Base-by-base conservation (phyloP, 2,113 vertebrate genomes). In the Nerophis lumbriciformis region DNA sequence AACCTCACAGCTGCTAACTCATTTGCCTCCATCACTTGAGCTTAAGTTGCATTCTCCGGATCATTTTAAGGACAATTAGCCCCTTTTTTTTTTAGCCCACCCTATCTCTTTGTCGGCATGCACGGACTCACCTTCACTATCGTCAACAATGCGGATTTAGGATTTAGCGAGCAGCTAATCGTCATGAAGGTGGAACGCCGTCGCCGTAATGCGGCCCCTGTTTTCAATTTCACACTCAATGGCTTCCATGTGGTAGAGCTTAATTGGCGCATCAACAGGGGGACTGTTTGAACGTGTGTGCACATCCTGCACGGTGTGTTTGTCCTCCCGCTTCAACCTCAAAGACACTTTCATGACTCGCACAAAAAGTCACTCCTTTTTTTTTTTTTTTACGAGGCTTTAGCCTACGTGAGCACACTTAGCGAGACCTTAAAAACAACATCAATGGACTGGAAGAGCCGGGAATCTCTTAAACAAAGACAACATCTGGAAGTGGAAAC, bases 211-310 rank as follows among this genome's bases (percentile, higher is more conserved):
- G 57, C 65, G 71, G 49, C 77, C 72, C 36, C 76, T 84, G 86
- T 76, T 86, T 88, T 83, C 75, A 88, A 87, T 88, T 88, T 88
- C 87, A 86, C 83, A 85, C 79, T 79, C 75, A 78, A 82, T 77
- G 61, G 66, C 55, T 83, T 88, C 84, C 84, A 88, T 79, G 84
- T 88, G 86, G 81, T 73, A 69, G 59, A 51, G 72, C 69, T 70
- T 88, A 88, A 88, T 85, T 86, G 75, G 68, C 60, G 76, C 69
- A 64, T 79, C 79, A 73, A 77, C 79, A 71, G 53, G 84, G 28
- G 78, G 80, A 75, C 69, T 66, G 48, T 77, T 77, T 75, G 52
- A 65, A 75, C 76, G n/a, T 67, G 48, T 69, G 65, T 56, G 53
- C 66, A 49, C 60, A 64, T 58, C 56, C 5, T 49, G 57, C 39